Conservation (phyloP, 2,797 vertebrate genomes). For the Alauda arvensis region DNA sequence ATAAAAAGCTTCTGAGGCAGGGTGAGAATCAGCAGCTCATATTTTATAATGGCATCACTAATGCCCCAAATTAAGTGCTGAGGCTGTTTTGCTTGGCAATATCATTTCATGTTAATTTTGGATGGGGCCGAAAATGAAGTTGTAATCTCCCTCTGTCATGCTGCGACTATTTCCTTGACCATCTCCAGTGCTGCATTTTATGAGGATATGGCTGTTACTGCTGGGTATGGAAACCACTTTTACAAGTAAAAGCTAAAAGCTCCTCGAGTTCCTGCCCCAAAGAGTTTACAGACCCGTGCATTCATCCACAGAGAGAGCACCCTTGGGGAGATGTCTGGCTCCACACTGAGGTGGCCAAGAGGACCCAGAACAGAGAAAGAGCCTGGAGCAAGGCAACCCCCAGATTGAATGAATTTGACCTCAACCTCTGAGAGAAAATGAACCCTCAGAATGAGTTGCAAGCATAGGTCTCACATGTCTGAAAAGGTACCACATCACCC, state of each 20-base stretch:
- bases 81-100: conserved; percentile 52
- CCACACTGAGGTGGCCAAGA: neutral
- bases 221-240: conserved; percentile 8
- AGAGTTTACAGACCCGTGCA: neutral
- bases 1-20: conserved; percentile 61
- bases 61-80: conserved; percentile 50
- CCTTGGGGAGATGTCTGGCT: neutral
- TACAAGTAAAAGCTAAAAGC: neutral
- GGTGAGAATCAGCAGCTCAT: conserved; percentile 55
- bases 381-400: neutral
- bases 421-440: neutral
- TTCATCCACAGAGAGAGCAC: neutral
- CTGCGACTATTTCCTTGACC: conserved; percentile 56
- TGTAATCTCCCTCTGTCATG: conserved; percentile 38
- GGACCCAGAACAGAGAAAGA: neutral
- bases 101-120: conserved; percentile 55
- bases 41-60: conserved; percentile 52
- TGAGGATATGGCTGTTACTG: conserved; percentile 12
- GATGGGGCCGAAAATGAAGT: conserved; percentile 50
- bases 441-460: neutral
- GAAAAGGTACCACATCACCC: neutral
- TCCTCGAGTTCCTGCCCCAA: neutral
- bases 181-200: conserved; percentile 53
- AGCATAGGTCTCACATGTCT: neutral
- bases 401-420: neutral